Evolutionary conservation across 2,113 vertebrate genomes (phyloP), one percentile per base, ranked within the genome.

Genomic region (Podocnemis expansa): DNA sequence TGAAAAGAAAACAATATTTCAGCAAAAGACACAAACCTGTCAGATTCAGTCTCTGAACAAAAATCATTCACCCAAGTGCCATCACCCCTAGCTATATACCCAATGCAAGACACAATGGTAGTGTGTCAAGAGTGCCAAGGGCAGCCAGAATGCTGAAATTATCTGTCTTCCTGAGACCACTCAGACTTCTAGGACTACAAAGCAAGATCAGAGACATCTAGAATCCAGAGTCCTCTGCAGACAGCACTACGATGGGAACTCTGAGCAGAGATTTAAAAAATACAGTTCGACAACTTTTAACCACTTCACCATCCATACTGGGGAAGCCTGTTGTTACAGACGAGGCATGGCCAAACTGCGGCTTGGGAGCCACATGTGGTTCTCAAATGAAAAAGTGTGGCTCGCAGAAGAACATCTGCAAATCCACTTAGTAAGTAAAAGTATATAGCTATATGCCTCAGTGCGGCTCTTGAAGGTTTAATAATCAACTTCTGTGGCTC

Each of bases 41-140:
- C 81, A 86, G 92, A 91, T 43, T 89, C 56, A 78, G 8, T 4
- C 52, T 87, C 51, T 67, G 95, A 90, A 92, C 6, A 52, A 87
- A 52, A 91, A 78, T 5, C 1, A 91, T 45, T 83, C 63, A 80
- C 81, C 76, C 67, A 85, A 58, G 78, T 55, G 55, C 19, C 52
- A 85, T 85, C 41, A 75, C 76, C 55, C 84, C 6, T 49, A 90
- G 38, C 52, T 93, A 38, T 54, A 54, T 8, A 84, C 19, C 38
- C 70, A 89, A 0, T 54, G 16, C 85, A 87, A 88, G 85, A 8
- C 29, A 83, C n/a, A 93, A 78, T 49, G 78, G 4, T 38, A 79
- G 47, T 22, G 34, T 13, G n/a, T 2, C 73, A 8, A n/a, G 45
- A 93, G 43, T 92, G 91, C 1, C 4, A 80, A 13, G 3, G 75